These are phyloP conservation scores for Laterallus jamaicensis DNA, from an alignment of 2,113 vertebrate species.

Conservation along the genomic window DNA sequence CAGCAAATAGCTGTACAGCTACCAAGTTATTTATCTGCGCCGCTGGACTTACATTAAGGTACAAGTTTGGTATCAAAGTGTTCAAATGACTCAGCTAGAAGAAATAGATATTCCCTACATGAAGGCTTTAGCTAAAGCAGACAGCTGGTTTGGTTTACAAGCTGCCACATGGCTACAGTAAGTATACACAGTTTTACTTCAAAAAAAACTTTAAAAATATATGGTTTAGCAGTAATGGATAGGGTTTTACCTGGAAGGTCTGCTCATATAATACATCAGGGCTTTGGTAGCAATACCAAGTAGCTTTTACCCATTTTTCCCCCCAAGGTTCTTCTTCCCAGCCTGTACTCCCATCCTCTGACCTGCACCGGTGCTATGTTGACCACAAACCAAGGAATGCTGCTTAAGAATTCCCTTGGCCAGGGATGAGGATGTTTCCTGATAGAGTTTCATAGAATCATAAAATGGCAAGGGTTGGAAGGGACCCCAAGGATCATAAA, in stretches of 20 bases:
- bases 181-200: neutral
- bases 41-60: neutral
- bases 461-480: too few species aligned
- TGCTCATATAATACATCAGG: accelerated
- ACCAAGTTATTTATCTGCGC: neutral
- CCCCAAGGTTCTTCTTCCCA: neutral
- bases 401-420: neutral
- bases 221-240: neutral
- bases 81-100: neutral
- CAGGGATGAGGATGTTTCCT: neutral
- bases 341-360: neutral
- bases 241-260: neutral
- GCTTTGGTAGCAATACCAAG: neutral
- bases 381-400: neutral
- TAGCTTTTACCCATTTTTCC: neutral
- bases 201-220: neutral
- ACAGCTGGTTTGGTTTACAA: neutral
- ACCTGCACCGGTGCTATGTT: neutral
- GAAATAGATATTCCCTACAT: neutral
- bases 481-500: too few species aligned
- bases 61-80: neutral
- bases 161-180: neutral
- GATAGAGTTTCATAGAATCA: neutral
- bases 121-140: neutral
- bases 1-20: neutral